phyloP scores from a whole-genome alignment of 2,113 vertebrate species.

The Egretta garzetta region DNA sequence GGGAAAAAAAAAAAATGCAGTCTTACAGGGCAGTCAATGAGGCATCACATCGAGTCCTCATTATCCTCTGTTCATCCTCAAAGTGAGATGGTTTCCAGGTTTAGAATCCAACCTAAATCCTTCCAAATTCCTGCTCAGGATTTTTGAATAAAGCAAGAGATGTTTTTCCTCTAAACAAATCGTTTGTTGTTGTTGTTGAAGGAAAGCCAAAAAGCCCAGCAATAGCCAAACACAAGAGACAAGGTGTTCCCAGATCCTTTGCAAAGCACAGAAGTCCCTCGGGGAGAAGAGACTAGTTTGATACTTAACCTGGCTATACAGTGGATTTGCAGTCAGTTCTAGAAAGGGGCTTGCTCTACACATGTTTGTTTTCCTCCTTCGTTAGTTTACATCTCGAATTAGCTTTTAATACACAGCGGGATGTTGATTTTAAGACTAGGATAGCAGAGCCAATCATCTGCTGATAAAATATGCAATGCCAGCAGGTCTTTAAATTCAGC shows the following conservation, averaged over 20 bases:
- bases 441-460: not conserved
- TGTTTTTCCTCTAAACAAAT: not conserved
- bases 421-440: not conserved
- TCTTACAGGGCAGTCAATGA: not conserved
- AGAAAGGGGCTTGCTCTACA: not conserved
- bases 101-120: not conserved
- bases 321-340: not conserved
- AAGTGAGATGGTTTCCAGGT: not conserved
- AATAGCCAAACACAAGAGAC: not conserved
- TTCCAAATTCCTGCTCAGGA: not conserved
- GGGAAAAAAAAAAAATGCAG: not conserved
- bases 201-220: not conserved
- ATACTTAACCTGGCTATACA: not conserved
- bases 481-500: not conserved
- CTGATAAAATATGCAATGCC: not conserved
- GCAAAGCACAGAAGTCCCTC: not conserved
- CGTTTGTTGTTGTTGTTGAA: not conserved
- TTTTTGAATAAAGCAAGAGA: not conserved
- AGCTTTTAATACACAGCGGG: not conserved
- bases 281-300: not conserved
- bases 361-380: not conserved
- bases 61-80: not conserved
- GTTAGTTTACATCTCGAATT: not conserved
- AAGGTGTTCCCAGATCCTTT: slow-evolving; percentile 15
- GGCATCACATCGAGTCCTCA: not conserved